Conservation (phyloP, 2,113 vertebrate genomes). For the Eublepharis macularius region DNA sequence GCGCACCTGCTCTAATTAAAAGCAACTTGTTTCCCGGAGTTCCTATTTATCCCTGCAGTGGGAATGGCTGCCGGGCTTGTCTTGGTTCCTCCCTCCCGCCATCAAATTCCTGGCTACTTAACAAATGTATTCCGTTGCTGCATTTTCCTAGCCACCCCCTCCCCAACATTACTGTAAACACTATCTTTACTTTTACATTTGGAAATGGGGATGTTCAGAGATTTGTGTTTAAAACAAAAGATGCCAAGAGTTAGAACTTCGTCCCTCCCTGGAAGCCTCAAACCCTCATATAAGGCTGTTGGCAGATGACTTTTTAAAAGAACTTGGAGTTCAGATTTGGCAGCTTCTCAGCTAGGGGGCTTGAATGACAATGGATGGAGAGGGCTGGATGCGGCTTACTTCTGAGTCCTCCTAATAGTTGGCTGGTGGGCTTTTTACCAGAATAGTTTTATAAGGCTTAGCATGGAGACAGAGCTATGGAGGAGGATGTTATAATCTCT, state of each 20-base stretch:
- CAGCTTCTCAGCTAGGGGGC: no score
- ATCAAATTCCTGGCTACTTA: neutral
- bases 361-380: no score
- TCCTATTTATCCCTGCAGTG: neutral
- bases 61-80: rapidly evolving
- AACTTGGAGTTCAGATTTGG: no score
- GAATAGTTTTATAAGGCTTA: no score
- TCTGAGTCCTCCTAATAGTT: no score
- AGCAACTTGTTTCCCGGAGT: neutral
- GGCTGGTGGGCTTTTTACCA: no score
- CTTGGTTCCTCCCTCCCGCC: neutral
- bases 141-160: neutral
- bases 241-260: neutral
- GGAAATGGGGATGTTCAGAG: neutral
- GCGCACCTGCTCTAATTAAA: neutral
- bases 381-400: no score
- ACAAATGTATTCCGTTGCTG: neutral
- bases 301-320: neutral
- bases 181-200: rapidly evolving
- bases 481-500: no score
- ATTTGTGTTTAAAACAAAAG: neutral
- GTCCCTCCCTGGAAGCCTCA: neutral
- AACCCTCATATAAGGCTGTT: neutral
- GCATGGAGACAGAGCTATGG: no score
- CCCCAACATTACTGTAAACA: neutral